These are phyloP conservation scores for Liopterus haemorrhoidalis DNA, from an alignment of 2,888 invertebrate genomes.

Conservation along the genomic window DNA sequence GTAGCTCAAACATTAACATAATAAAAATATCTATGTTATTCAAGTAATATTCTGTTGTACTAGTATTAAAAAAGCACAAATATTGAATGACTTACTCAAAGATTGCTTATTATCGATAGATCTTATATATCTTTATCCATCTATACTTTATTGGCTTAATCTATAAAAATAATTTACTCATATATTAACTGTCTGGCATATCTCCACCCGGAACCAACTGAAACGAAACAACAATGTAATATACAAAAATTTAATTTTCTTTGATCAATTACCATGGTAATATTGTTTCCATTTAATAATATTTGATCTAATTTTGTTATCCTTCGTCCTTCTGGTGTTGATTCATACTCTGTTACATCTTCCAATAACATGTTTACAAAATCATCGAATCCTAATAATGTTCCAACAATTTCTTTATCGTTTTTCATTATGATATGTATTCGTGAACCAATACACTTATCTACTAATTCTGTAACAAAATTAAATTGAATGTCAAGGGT, in stretches of 20 bases:
- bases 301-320: conserved; percentile 97
- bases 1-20: no score
- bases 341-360: conserved; percentile 97
- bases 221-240: conserved; percentile 37
- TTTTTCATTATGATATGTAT: conserved; percentile 99
- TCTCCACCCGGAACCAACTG: conserved; percentile 76
- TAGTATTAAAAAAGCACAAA: no score
- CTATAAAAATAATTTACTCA: conserved; percentile 1
- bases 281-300: conserved; percentile 96
- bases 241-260: conserved; percentile 6
- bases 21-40: no score
- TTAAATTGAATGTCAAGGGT: conserved; percentile 13
- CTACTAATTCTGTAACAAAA: conserved; percentile 76
- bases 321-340: conserved; percentile 90
- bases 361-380: conserved; percentile 98
- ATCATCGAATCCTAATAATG: conserved; percentile 94
- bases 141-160: neutral
- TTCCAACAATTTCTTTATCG: conserved; percentile 99
- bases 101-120: no score
- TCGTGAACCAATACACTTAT: conserved; percentile 98
- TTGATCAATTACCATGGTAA: conserved; percentile 76
- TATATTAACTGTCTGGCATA: conserved; percentile 54
- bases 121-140: neutral
- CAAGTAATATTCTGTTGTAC: no score
- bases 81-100: no score